Percentiles rank a stretch among this genome's conserved stretches.
Evolutionary conservation across 1,140 invertebrate species (phyloP).

Genomic region (Drosophila ohnishii): DNA sequence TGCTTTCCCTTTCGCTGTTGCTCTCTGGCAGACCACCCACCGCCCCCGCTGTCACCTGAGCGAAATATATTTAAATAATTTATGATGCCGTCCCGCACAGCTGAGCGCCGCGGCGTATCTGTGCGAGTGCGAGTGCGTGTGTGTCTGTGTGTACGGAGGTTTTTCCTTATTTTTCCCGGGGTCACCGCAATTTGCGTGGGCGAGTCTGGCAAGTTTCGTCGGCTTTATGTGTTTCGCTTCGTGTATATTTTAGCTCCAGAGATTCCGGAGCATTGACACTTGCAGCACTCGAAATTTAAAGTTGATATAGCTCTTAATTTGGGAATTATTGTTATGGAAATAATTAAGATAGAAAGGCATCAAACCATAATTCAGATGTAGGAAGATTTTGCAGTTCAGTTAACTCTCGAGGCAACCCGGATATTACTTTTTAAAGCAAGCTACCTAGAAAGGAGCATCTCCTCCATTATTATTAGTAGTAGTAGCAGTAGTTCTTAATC

Average conservation of each 20-base stretch:
- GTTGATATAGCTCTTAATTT: slow-evolving; percentile 31
- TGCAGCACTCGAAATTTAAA: slow-evolving; percentile 24
- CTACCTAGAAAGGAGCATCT: neutral
- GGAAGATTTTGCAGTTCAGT: too few species aligned
- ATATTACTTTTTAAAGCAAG: neutral
- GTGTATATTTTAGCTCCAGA: slow-evolving; percentile 1
- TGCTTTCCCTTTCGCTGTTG: slow-evolving; percentile 42
- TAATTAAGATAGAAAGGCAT: neutral
- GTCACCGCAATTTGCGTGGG: slow-evolving; percentile 57
- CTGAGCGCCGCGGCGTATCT: slow-evolving; percentile 40
- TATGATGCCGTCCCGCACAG: slow-evolving; percentile 68
- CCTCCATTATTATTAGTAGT: too few species aligned
- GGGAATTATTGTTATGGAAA: slow-evolving; percentile 10
- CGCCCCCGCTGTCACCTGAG: slow-evolving; percentile 45
- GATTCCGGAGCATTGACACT: slow-evolving; percentile 39
- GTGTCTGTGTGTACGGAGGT: slow-evolving; percentile 12
- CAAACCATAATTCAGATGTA: neutral
- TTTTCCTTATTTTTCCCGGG: slow-evolving; percentile 42
- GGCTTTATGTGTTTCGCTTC: slow-evolving; percentile 7
- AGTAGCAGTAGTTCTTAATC: neutral
- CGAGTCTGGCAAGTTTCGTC: slow-evolving; percentile 59
- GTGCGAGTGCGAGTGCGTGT: slow-evolving; percentile 11
- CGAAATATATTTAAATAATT: slow-evolving; percentile 74
- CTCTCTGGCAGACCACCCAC: slow-evolving; percentile 21
- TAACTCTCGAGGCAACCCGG: neutral